These are phyloP conservation scores for Oceanodroma leucorhoa DNA, from an alignment of 2,797 vertebrate genomes.

Conservation along the genomic window DNA sequence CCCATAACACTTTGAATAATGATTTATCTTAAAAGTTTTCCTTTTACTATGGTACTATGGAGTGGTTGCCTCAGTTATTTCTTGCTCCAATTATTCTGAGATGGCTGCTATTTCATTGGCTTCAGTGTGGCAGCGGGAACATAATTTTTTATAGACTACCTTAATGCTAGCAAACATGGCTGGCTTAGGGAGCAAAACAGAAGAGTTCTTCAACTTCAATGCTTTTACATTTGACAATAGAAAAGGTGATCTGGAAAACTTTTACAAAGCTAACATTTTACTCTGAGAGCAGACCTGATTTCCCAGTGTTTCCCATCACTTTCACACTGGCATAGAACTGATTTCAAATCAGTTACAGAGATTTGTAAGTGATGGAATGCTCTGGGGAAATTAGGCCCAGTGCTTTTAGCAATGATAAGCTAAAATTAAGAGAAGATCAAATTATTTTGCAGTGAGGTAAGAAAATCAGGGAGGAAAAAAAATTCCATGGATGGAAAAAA, in stretches of 20 bases:
- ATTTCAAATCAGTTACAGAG: neutral
- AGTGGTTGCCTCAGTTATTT: neutral
- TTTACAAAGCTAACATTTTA: neutral
- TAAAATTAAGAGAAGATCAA: neutral
- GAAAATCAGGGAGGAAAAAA: neutral
- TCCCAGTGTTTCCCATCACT: neutral
- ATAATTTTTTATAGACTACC: neutral
- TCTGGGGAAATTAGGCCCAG: neutral
- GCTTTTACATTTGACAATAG: neutral
- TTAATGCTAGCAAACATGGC: neutral
- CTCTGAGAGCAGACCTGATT: neutral
- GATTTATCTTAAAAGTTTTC: neutral
- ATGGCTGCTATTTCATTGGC: neutral
- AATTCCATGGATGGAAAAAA: neutral
- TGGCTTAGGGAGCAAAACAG: neutral
- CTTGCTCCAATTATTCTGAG: neutral
- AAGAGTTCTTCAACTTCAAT: neutral
- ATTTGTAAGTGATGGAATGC: neutral
- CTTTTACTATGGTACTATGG: neutral
- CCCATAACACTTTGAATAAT: neutral
- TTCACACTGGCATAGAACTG: neutral
- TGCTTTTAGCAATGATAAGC: neutral
- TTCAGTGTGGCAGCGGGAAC: neutral
- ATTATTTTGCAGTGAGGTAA: neutral
- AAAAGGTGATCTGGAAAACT: neutral